These are phyloP conservation scores for Hypselothyrea guttata DNA, from an alignment of 2,888 invertebrate genomes.

Conservation along the genomic window DNA sequence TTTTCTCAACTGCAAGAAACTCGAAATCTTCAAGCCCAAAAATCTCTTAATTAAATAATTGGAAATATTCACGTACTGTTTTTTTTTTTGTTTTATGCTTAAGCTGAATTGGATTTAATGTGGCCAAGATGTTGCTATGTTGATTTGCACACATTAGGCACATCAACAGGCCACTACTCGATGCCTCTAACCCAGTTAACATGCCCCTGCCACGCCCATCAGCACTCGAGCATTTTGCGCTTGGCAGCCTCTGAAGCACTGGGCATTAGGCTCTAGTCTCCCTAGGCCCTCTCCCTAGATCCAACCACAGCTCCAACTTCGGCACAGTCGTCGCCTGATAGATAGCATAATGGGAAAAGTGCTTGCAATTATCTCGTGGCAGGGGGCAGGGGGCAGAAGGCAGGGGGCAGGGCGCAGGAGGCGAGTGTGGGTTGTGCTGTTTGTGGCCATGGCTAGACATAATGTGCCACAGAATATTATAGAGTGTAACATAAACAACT, in stretches of 20 bases:
- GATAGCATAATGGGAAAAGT: conserved; percentile 3
- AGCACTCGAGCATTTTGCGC: neutral
- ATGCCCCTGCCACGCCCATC: neutral
- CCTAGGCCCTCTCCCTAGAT: conserved; percentile 23
- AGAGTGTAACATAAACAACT: conserved; percentile 30
- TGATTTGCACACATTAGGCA: conserved; percentile 43
- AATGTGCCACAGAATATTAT: neutral
- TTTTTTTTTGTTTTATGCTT: neutral
- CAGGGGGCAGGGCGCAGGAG: neutral
- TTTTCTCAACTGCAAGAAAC: neutral
- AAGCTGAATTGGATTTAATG: too few relatives aligned
- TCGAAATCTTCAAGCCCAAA: neutral
- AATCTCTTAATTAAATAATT: neutral
- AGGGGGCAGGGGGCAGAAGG: conserved; percentile 6
- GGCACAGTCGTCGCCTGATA: too few relatives aligned
- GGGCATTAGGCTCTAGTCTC: conserved; percentile 34
- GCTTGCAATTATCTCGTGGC: conserved; percentile 32
- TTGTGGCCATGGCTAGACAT: conserved; percentile 7
- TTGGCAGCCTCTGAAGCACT: conserved; percentile 38
- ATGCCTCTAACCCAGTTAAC: neutral
- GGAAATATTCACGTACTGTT: neutral
- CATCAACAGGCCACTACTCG: conserved; percentile 18
- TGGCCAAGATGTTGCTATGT: too few relatives aligned
- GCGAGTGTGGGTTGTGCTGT: too few relatives aligned
- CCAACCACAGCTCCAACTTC: conserved; percentile 1